Conservation (phyloP, 2,888 invertebrate genomes). For the Pristionchus arcanus region DNA sequence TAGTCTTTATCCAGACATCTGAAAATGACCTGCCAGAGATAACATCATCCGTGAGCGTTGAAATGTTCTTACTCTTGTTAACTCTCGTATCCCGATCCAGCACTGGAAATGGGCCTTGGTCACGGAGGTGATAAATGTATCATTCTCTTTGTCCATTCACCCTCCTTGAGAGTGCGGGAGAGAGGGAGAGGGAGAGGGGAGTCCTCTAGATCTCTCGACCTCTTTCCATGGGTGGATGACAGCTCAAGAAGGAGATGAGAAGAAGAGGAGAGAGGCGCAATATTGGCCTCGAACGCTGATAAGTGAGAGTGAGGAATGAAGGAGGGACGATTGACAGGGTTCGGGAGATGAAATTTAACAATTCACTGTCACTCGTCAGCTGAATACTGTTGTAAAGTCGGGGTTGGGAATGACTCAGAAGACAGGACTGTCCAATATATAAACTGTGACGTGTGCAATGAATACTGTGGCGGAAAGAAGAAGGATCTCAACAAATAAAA, state of each 20-base stretch:
- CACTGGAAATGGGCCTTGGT: neutral
- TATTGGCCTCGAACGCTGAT: conserved; percentile 26
- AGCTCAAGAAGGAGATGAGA: conserved; percentile 33
- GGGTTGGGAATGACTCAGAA: too few species aligned
- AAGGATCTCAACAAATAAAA: too few species aligned
- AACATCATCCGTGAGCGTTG: too few species aligned
- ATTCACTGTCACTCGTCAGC: too few species aligned
- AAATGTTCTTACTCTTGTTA: too few species aligned
- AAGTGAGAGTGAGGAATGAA: conserved; percentile 33
- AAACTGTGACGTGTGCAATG: neutral
- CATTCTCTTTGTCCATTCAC: conserved; percentile 11
- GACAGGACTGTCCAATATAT: too few species aligned
- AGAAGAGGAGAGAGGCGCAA: neutral
- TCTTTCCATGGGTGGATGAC: conserved; percentile 55
- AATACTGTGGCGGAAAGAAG: neutral
- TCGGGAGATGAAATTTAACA: neutral
- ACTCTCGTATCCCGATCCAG: too few species aligned
- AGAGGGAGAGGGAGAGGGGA: neutral
- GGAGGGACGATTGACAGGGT: neutral
- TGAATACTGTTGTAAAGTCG: too few species aligned
- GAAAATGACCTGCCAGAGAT: neutral
- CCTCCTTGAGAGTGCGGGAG: neutral
- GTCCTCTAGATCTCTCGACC: conserved; percentile 32
- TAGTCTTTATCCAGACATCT: neutral
- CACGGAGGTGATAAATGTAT: conserved; percentile 30